Percentiles rank a stretch among this genome's conserved stretches.
These are phyloP conservation scores for Drosophila mayri DNA, from an alignment of 1,140 invertebrate genomes.

Conservation along the genomic window DNA sequence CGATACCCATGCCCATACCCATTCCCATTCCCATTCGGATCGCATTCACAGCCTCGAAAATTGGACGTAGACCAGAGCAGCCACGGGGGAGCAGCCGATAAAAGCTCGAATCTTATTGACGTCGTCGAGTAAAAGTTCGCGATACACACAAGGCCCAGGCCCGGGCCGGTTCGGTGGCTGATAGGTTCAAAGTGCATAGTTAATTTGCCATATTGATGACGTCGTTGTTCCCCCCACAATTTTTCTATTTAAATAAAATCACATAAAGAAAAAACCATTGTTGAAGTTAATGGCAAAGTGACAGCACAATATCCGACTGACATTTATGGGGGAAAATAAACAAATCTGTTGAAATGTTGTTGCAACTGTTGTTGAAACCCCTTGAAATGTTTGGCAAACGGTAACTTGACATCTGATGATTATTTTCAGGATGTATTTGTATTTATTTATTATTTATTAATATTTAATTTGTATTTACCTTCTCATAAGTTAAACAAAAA, in stretches of 20 bases:
- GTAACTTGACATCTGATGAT: too few relatives aligned
- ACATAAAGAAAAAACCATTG: constrained; percentile 38
- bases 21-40: constrained; percentile 18
- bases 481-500: too few relatives aligned
- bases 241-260: constrained; percentile 45
- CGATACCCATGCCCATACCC: constrained; percentile 4
- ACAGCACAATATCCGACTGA: background rate
- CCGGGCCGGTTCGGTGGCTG: background rate
- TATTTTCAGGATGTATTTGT: background rate
- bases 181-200: constrained; percentile 70
- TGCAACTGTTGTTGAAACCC: too few relatives aligned
- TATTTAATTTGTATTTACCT: too few relatives aligned
- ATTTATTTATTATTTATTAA: too few relatives aligned
- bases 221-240: constrained; percentile 9
- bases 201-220: constrained; percentile 65
- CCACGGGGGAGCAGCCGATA: constrained; percentile 40
- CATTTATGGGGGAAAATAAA: background rate
- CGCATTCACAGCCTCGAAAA: constrained; percentile 32
- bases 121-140: constrained; percentile 40
- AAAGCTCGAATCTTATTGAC: constrained; percentile 58
- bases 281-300: background rate
- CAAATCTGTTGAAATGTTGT: background rate
- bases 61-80: background rate
- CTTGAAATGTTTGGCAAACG: too few relatives aligned
- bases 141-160: background rate